phyloP scores from a whole-genome alignment of 2,113 vertebrate genomes.

The Nerophis lumbriciformis region DNA sequence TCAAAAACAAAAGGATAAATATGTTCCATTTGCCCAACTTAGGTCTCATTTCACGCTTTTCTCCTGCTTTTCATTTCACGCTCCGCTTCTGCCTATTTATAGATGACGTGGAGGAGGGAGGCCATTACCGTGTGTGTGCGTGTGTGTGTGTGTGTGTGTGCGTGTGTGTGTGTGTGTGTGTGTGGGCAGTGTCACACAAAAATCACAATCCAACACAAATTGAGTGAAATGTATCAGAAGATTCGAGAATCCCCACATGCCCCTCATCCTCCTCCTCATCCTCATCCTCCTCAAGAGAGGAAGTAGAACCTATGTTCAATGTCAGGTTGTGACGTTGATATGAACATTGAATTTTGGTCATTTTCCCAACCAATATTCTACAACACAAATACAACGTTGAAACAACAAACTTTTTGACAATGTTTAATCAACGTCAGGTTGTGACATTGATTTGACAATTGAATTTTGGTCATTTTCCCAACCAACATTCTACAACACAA shows the following conservation, averaged over 20 bases:
- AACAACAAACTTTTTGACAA: too few species aligned
- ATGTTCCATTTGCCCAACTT: slow-evolving; percentile 60
- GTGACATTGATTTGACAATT: too few species aligned
- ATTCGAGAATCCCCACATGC: not conserved
- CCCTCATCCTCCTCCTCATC: not conserved
- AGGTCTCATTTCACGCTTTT: slow-evolving; percentile 60
- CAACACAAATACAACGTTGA: too few species aligned
- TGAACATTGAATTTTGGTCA: too few species aligned
- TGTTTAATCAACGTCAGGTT: too few species aligned
- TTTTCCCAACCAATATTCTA: too few species aligned
- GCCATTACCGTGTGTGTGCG: slow-evolving; percentile 39
- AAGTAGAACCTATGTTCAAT: too few species aligned
- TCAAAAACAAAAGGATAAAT: slow-evolving; percentile 64
- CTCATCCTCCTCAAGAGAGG: not conserved
- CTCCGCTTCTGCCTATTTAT: slow-evolving; percentile 68
- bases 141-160: not conserved
- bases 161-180: not conserved
- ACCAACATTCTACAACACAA: too few species aligned
- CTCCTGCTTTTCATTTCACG: slow-evolving; percentile 67
- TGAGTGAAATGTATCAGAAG: not conserved
- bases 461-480: too few species aligned
- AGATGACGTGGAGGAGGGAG: slow-evolving; percentile 50
- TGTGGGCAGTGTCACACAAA: not conserved
- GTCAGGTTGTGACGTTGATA: too few species aligned
- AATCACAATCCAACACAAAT: not conserved